Base-by-base conservation (phyloP, 2,888 invertebrate species). In the Clostera curtula region DNA sequence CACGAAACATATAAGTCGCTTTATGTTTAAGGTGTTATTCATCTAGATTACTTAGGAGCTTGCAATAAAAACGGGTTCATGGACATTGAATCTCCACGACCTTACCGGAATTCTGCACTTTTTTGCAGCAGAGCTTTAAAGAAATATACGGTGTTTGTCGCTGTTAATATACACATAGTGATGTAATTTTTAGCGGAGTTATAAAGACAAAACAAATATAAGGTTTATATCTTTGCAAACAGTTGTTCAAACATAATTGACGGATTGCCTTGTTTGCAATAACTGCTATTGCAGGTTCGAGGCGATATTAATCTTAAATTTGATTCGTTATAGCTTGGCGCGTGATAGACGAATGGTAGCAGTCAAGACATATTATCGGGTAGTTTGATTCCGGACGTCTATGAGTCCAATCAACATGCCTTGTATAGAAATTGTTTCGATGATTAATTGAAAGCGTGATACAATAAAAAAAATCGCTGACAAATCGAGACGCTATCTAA, bases 21-120 rank as follows among this genome's bases (percentile, higher is more conserved):
- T 65, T 70, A 69, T 60, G 55, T n/a, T n/a, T n/a, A 72, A 69
- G 68, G 64, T 67, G 67, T 73, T 67, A 66, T 67, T 70, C 69
- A 72, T 76, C 71, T 76, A 75, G 71, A 77, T 77, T 67, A 67
- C 69, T 68, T 58, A 59, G 56, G 59, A 60, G 31, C 40, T 44
- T 49, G 65, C 57, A 59, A 73, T 74, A 74, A 79, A 70, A 57
- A 43, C 52, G 55, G 59, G 73, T 74, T 74, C 73, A 74, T 38
- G 74, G 63, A 59, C 74, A 56, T 47, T 42, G 55, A 60, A 66
- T 56, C 56, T 59, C 55, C 55, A 40, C 43, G 48, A 40, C 36
- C 54, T 74, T 57, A 62, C 62, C 48, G 52, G 67, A 73, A 68
- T 57, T 69, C 64, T 80, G 82, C 82, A 82, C 57, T 77, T 76